Evolutionary conservation across 1,140 invertebrate species (phyloP).

Genomic region (Hycleus phaleratus): DNA sequence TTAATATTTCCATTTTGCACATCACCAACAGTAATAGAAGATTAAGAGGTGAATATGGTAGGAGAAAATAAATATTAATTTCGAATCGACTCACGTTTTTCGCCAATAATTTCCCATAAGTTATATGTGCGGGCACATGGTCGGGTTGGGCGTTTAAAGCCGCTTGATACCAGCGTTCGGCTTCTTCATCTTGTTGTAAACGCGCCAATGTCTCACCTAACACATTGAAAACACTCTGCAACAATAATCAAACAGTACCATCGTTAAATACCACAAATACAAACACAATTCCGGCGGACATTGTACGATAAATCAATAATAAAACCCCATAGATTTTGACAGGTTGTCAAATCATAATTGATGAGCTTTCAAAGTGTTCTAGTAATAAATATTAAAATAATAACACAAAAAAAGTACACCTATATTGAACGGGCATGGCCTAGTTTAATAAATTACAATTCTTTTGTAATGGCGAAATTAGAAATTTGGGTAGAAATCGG

Average conservation of each 20-base stretch:
- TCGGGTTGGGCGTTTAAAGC: constrained; percentile 74
- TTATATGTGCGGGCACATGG: constrained; percentile 82
- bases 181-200: constrained; percentile 68
- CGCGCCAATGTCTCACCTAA: constrained; percentile 78
- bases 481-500: too few relatives aligned
- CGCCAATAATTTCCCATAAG: constrained; percentile 82
- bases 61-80: not conserved
- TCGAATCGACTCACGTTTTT: constrained; percentile 66
- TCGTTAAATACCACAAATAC: too few relatives aligned
- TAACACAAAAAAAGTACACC: not conserved
- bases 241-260: constrained; percentile 10
- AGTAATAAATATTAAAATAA: not conserved
- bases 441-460: not conserved
- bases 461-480: too few relatives aligned
- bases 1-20: too few relatives aligned
- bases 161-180: constrained; percentile 76
- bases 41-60: too few relatives aligned
- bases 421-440: not conserved
- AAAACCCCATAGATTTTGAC: not conserved
- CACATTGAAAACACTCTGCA: constrained; percentile 74
- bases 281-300: not conserved
- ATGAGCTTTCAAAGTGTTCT: not conserved
- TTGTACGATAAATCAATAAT: not conserved
- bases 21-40: too few relatives aligned
- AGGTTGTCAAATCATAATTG: not conserved